Base-by-base conservation (phyloP, 2,888 invertebrate species). In the Tanypteryx hageni region DNA sequence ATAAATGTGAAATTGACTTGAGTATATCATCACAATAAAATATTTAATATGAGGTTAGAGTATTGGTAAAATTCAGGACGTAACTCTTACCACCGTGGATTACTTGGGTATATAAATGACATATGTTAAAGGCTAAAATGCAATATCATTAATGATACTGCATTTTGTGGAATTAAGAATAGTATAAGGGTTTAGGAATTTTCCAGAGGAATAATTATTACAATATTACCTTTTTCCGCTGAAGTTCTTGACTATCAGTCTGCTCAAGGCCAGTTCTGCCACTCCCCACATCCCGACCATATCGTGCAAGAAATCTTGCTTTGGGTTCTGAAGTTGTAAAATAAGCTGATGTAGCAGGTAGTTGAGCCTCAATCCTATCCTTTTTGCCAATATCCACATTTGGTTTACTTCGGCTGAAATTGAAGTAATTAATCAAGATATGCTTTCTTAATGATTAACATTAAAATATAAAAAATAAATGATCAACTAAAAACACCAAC, bases 291-390 rank as follows among this genome's bases (percentile, higher is more conserved):
- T 96, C 96, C 92, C 95, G 95, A 93, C 96, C 96, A 94, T 96
- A 96, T 94, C 96, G 95, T 92, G 96, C 96, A 93, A 96, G 95
- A 95, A 96, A 96, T 94, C 96, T 96, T 81, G 97, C 96, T 94
- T 97, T 97, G 92, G 96, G 96, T 94, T 97, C 97, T 27, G 97
- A 96, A 82, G 96, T 97, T 31, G 96, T 96, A 94, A 97, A 97
- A 94, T 97, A 97, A 0, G 96, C 95, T 64, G 97, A 96, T 92
- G 96, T 96, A n/a, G 96, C 95, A 56, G 96, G 96, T 92, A 96
- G 94, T 57, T 96, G 96, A 56, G 82, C 92, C 64, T 68, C 82
- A 8, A 59, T n/a, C 18, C 57, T 92, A 11, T 92, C 81, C 22
- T 58, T 84, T 57, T 92, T 92, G 83, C 58, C 81, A n/a, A 64